These are phyloP conservation scores for Branchinecta lynchi DNA, from an alignment of 1,140 invertebrate genomes.

Conservation along the genomic window DNA sequence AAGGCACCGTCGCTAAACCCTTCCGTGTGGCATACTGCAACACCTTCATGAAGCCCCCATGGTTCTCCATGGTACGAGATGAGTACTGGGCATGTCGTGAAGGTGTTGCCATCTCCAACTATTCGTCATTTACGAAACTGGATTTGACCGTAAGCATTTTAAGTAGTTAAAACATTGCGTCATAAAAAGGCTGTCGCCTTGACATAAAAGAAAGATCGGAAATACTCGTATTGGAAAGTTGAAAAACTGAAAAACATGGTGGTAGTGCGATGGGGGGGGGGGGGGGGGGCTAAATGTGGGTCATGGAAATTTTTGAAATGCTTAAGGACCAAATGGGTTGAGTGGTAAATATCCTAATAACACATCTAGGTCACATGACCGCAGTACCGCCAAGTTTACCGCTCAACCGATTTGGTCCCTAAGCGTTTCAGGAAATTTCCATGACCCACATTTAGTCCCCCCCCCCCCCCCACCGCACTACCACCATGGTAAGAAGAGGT, in stretches of 20 bases:
- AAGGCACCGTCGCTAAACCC: constrained; percentile 16
- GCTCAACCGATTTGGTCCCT: too few species aligned
- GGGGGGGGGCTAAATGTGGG: too few species aligned
- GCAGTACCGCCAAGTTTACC: too few species aligned
- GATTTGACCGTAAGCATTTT: constrained; percentile 61
- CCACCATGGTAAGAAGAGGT: too few species aligned
- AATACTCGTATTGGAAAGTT: not conserved
- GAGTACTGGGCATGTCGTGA: constrained; percentile 93
- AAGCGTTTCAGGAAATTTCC: too few species aligned
- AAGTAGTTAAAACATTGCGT: not conserved
- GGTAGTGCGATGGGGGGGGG: too few species aligned
- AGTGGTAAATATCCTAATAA: too few species aligned
- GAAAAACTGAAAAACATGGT: not conserved
- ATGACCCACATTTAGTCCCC: too few species aligned
- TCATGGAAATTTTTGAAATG: too few species aligned
- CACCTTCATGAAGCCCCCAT: constrained; percentile 58
- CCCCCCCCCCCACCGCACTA: too few species aligned
- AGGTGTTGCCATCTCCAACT: constrained; percentile 81
- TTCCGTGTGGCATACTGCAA: constrained; percentile 27
- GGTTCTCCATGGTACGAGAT: constrained; percentile 72
- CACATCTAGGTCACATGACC: too few species aligned
- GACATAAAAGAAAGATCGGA: not conserved
- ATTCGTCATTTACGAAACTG: constrained; percentile 95
- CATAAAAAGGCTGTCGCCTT: not conserved
- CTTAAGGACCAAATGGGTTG: too few species aligned